Evolutionary conservation across 92 coral and sea anemone genomes (phyloP).

Genomic region (Metridium senile): DNA sequence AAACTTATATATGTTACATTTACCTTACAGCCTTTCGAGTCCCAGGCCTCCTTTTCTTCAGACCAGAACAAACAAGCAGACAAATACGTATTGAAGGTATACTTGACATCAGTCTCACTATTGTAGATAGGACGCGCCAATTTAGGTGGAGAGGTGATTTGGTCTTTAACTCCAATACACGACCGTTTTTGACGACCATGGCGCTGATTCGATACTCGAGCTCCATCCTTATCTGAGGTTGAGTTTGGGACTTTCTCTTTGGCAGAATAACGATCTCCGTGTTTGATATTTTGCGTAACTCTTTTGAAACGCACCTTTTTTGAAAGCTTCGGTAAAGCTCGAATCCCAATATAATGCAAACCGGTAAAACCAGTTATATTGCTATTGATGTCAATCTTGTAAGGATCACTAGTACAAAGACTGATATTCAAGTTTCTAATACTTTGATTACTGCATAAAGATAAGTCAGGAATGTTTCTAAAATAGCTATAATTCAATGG

Average conservation of each 20-base stretch:
- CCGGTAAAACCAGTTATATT: constrained; percentile 61
- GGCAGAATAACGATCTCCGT: too few relatives aligned
- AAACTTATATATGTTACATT: too few relatives aligned
- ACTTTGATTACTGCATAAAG: constrained; percentile 39
- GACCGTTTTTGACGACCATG: constrained; percentile 62
- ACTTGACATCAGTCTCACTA: constrained; percentile 50
- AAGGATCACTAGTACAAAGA: constrained; percentile 59
- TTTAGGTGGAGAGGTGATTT: constrained; percentile 68
- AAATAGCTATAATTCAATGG: constrained; percentile 40
- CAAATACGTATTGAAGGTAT: constrained; percentile 53
- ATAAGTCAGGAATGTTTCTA: constrained; percentile 57
- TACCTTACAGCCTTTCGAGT: constrained; percentile 79
- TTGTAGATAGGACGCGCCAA: constrained; percentile 51
- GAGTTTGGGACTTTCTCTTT: not conserved
- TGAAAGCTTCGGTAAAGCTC: constrained; percentile 23
- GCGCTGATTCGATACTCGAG: not conserved
- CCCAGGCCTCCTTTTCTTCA: constrained; percentile 62
- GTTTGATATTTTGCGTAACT: too few relatives aligned
- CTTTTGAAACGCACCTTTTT: not conserved
- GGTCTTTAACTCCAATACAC: constrained; percentile 70
- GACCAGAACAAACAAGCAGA: constrained; percentile 79
- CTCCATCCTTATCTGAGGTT: not conserved
- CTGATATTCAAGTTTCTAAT: not conserved
- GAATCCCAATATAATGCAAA: constrained; percentile 66
- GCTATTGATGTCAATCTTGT: constrained; percentile 51